These are phyloP conservation scores for Taenioides sp. DNA, from an alignment of 2,797 vertebrate genomes.

Conservation along the genomic window DNA sequence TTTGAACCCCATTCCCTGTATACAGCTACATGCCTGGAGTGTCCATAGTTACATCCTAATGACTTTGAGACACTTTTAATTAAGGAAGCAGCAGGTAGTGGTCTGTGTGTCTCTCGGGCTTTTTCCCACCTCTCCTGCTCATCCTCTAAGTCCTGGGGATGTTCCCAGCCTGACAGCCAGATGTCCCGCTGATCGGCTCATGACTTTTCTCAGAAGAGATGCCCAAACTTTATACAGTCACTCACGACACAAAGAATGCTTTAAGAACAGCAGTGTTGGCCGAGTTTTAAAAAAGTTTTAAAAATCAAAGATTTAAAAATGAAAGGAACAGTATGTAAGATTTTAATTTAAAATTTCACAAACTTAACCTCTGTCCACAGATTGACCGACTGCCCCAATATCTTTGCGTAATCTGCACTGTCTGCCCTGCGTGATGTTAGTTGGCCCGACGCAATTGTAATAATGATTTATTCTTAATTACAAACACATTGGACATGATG, in stretches of 20 bases:
- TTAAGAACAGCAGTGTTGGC: neutral
- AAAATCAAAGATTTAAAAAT: too few relatives aligned
- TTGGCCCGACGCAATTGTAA: too few relatives aligned
- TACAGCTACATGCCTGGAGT: neutral
- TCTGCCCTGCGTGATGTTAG: too few relatives aligned
- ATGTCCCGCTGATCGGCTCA: conserved; percentile 38
- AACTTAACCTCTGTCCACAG: too few relatives aligned
- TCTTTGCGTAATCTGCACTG: too few relatives aligned
- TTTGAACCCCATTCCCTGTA: neutral
- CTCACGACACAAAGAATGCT: neutral
- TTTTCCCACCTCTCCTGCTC: conserved; percentile 32
- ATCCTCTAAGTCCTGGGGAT: conserved; percentile 37
- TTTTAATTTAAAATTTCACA: too few relatives aligned
- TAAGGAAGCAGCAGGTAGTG: conserved; percentile 54
- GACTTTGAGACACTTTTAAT: conserved; percentile 49
- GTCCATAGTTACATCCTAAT: conserved; percentile 40
- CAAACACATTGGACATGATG: too few relatives aligned
- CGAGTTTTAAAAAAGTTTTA: too few relatives aligned
- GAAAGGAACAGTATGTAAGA: too few relatives aligned
- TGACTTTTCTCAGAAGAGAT: conserved; percentile 15
- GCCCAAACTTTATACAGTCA: conserved; percentile 1
- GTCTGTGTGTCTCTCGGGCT: conserved; percentile 14
- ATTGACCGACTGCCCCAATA: too few relatives aligned
- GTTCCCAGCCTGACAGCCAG: conserved; percentile 62
- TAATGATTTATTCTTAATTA: too few relatives aligned